These are phyloP conservation scores for Nibea coibor DNA, from an alignment of 2,113 vertebrate genomes.

Conservation along the genomic window DNA sequence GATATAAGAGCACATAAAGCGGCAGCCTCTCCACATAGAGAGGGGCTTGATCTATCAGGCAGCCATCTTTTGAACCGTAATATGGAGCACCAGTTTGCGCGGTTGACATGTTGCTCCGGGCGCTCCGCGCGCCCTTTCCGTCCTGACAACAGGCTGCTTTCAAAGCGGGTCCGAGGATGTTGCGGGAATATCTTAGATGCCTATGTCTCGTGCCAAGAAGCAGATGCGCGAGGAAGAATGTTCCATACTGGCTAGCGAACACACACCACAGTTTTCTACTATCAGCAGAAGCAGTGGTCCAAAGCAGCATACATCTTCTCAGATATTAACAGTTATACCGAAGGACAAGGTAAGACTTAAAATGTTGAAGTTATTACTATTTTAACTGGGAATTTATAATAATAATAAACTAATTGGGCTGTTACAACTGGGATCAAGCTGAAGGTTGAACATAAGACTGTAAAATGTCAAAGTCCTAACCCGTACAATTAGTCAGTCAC, in stretches of 20 bases:
- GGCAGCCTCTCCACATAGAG: not conserved
- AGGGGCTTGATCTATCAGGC: constrained; percentile 6
- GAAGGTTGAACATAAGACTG: constrained; percentile 16
- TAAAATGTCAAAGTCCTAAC: constrained; percentile 17
- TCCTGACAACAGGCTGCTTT: constrained; percentile 23
- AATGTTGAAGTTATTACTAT: not conserved
- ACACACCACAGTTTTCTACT: constrained; percentile 17
- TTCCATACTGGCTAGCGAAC: not conserved
- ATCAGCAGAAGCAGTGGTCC: not conserved
- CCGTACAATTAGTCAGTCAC: not conserved
- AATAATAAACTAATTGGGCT: not conserved
- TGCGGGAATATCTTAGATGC: constrained; percentile 45
- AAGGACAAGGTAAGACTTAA: not conserved
- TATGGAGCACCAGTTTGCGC: constrained; percentile 22
- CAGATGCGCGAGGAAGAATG: constrained; percentile 22
- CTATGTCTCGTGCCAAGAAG: constrained; percentile 28
- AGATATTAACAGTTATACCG: not conserved
- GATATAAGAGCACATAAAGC: not conserved
- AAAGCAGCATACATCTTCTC: not conserved
- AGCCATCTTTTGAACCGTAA: constrained; percentile 32
- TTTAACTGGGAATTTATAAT: not conserved
- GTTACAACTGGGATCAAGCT: constrained; percentile 7
- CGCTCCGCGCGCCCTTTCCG: constrained; percentile 43
- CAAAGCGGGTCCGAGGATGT: constrained; percentile 37
- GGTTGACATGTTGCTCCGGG: constrained; percentile 51